Evolutionary conservation across 1,140 invertebrate genomes (phyloP), one percentile per base, ranked within the genome.

Genomic region (Euwallacea fornicatus): DNA sequence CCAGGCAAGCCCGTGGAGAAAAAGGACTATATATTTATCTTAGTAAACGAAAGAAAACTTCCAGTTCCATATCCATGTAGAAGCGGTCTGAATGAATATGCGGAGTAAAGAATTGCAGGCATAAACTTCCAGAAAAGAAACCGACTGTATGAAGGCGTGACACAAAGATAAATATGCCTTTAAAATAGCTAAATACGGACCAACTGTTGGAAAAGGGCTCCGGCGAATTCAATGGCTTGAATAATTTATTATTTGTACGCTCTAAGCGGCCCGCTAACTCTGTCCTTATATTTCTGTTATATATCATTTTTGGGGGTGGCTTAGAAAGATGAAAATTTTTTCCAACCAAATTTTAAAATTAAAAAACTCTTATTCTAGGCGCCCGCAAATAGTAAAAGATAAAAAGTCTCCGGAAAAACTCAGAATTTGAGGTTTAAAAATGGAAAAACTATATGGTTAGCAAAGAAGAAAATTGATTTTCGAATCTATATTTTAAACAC

Each of bases 161-260:
- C 64, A 66, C 42, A 55, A 66, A 66, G 64, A 66, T 66, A 55
- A 66, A 66, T 64, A 64, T 54, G 62, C 62, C 13, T 64, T 64
- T 64, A 64, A 64, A 64, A 54, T 55, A 42, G 64, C 64, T 66
- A 66, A 66, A 66, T 66, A 66, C 13, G 16, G 21, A 66, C 50
- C 47, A 58, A 63, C 61, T 63, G 61, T 50, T 63, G 61, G 15
- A 50, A 63, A 63, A 50, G 61, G 61, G 15, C 46, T 50, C n/a
- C 44, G n/a, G 61, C 44, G 61, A 63, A 63, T 50, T 63, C 43
- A 63, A 63, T 63, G 61, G 61, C 44, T 41, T 16, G 61, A 15
- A 63, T 63, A 63, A 63, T 63, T 63, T 50, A 63, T 63, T 47
- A 63, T 63, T 63, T 63, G 33, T 44, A 47, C n/a, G 44, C 61